Evolutionary conservation across 1,140 invertebrate species (phyloP).

Genomic region (Hestina assimilis): DNA sequence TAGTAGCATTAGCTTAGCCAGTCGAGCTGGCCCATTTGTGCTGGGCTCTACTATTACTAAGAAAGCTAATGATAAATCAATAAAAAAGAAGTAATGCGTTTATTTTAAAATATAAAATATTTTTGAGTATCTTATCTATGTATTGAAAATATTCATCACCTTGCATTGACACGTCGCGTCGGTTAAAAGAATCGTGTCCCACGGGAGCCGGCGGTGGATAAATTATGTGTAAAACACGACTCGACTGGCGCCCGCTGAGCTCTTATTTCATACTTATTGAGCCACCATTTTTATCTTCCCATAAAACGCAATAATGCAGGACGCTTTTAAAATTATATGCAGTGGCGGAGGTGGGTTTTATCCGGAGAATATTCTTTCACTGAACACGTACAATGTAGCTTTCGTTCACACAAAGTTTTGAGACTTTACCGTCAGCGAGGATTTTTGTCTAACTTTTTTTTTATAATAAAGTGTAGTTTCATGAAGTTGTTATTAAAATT

Average conservation of each 20-base stretch:
- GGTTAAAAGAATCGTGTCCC: slow-evolving; percentile 41
- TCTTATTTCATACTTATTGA: slow-evolving; percentile 65
- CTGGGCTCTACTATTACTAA: no score
- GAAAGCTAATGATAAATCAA: no score
- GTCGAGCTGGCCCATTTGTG: no score
- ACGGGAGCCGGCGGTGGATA: slow-evolving; percentile 40
- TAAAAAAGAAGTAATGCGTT: no score
- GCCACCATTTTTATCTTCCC: slow-evolving; percentile 56
- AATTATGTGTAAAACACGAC: slow-evolving; percentile 45
- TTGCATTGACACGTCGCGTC: slow-evolving; percentile 36
- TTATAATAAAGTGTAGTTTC: slow-evolving; percentile 1
- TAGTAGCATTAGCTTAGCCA: no score
- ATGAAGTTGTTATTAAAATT: neutral
- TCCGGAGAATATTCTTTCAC: slow-evolving; percentile 31
- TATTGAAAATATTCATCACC: slow-evolving; percentile 16
- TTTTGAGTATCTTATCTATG: no score
- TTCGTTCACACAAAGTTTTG: slow-evolving; percentile 9
- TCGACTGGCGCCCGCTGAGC: slow-evolving; percentile 29
- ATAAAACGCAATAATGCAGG: slow-evolving; percentile 55
- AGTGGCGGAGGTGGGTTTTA: slow-evolving; percentile 37
- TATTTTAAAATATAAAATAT: no score
- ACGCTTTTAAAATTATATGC: slow-evolving; percentile 62
- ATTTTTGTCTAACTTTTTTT: slow-evolving; percentile 12
- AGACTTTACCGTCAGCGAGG: neutral
- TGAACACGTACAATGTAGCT: slow-evolving; percentile 18